A percentile compares a stretch with the other conserved stretches of the same genome.
phyloP scores from a whole-genome alignment of 1,140 invertebrate species.

The Papilio dardanus region DNA sequence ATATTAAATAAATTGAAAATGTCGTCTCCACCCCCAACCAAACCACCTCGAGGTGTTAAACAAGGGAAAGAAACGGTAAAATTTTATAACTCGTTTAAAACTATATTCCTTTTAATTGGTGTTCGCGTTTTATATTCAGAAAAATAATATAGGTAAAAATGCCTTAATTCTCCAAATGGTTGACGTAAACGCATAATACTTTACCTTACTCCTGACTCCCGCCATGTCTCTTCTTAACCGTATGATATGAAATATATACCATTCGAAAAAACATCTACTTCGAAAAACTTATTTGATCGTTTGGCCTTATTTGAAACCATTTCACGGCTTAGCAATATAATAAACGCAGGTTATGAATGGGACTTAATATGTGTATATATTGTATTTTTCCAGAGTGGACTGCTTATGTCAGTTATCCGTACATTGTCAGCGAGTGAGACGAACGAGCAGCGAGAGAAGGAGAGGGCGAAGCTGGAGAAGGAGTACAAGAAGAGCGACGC shows the following conservation, averaged over 20 bases:
- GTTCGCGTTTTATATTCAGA: background rate
- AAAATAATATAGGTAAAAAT: too few relatives aligned
- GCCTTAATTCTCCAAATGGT: too few relatives aligned
- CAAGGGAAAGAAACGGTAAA: slow-evolving; percentile 91
- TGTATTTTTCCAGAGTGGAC: slow-evolving; percentile 86
- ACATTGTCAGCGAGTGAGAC: slow-evolving; percentile 96
- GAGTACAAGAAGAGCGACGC: slow-evolving; percentile 96
- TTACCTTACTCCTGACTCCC: too few relatives aligned
- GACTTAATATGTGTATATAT: too few relatives aligned
- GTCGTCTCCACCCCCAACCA: slow-evolving; percentile 86
- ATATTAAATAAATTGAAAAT: slow-evolving; percentile 47
- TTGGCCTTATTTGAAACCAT: too few relatives aligned
- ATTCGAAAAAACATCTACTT: too few relatives aligned
- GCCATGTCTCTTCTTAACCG: too few relatives aligned
- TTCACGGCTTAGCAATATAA: too few relatives aligned
- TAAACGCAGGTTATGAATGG: too few relatives aligned
- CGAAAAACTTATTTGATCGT: too few relatives aligned
- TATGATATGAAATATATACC: too few relatives aligned
- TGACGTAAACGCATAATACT: too few relatives aligned
- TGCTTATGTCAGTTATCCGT: slow-evolving; percentile 96
- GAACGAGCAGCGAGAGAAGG: slow-evolving; percentile 96
- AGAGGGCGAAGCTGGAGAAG: slow-evolving; percentile 96
- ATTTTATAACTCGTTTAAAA: slow-evolving; percentile 40
- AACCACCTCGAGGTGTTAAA: slow-evolving; percentile 91
- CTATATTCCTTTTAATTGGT: background rate